Conservation (phyloP, 2,797 vertebrate species). For the Spinus olivaceus region DNA sequence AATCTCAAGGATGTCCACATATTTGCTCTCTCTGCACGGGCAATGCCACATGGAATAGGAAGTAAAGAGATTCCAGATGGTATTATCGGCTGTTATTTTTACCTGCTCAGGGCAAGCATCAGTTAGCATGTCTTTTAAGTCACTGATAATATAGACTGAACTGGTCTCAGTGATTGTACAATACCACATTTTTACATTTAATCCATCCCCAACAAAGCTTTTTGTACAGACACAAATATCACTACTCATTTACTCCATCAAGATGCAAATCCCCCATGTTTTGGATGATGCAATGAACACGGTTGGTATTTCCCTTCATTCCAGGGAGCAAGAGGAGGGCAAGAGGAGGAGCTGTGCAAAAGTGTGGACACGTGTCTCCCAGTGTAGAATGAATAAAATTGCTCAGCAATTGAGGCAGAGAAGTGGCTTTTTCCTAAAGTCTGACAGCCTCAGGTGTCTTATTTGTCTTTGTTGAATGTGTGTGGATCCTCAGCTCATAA, state of each 20-base stretch:
- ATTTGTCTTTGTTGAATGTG: background rate
- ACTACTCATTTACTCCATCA: background rate
- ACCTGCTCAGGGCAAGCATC: background rate
- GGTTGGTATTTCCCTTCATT: background rate
- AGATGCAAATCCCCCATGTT: background rate
- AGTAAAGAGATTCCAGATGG: background rate
- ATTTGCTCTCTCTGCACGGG: background rate
- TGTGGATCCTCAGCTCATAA: background rate
- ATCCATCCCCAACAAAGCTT: background rate
- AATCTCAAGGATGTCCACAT: background rate
- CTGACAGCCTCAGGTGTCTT: background rate
- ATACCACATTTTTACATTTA: background rate
- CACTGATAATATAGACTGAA: background rate
- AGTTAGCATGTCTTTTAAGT: background rate
- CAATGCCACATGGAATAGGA: accelerated
- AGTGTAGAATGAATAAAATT: background rate
- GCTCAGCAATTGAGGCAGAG: background rate
- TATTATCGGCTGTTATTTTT: background rate
- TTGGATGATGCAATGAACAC: background rate
- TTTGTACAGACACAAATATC: background rate
- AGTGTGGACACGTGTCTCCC: accelerated
- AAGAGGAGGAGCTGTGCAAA: background rate
- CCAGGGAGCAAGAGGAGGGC: background rate
- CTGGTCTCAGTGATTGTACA: background rate
- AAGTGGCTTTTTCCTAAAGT: background rate